Base-by-base conservation (phyloP, 1,140 invertebrate genomes). In the Apis laboriosa region DNA sequence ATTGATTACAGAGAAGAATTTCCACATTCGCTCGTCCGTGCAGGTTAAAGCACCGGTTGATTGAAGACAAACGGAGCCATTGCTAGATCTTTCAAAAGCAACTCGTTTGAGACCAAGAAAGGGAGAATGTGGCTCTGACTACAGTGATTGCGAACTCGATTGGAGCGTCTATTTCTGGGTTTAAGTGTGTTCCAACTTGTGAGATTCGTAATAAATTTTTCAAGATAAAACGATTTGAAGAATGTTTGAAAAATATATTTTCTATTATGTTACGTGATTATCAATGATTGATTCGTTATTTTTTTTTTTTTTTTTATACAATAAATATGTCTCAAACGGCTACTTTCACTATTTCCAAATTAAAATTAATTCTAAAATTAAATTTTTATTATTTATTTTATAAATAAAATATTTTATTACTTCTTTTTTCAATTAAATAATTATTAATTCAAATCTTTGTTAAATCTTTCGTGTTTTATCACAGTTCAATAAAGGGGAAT, bases 1-100 rank as follows among this genome's bases (percentile, higher is more conserved):
- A 88, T 88, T 88, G 84, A 85, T 79, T 77, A 80, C 83, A 79
- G 80, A 79, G 84, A 75, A 85, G 86, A 88, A 82, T 82, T 83
- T 85, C 73, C 76, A 85, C 84, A 82, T 82, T 77, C 70, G 49
- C 2, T 51, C 13, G 73, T 74, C 77, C 53, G 53, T 60, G 68
- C 61, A 81, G 86, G 75, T 88, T 83, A 85, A 83, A 88, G 86
- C 60, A 70, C 72, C 61, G 55, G 73, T 67, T 79, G 85, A 88
- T 88, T 75, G 86, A 84, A 89, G 84, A 85, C 86, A 85, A 85
- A 86, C 81, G 73, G 85, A 56, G 63, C 81, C 75, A 88, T 90
- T 72, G 79, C 49, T 67, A 73, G 68, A 66, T 58, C 77, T 71
- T 87, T 75, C 78, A 77, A 66, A 80, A 76, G 63, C 75, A 81